Conservation (phyloP, 1,140 invertebrate genomes). For the Hormaphis cornu region DNA sequence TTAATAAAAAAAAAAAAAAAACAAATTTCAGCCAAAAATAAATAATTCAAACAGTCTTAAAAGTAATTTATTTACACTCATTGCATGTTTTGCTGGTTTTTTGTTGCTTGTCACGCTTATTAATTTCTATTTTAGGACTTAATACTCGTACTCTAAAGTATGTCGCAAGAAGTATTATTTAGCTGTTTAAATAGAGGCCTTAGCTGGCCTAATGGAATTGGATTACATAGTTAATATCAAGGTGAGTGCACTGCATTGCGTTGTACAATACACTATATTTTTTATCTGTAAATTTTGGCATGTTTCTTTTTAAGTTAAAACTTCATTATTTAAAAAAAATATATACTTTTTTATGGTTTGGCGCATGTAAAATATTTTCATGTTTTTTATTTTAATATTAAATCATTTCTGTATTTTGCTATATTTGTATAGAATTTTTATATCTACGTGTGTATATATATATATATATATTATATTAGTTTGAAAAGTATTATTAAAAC, state of each 20-base stretch:
- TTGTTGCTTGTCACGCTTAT: constrained; percentile 32
- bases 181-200: constrained; percentile 28
- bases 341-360: constrained; percentile 1
- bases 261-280: constrained; percentile 25
- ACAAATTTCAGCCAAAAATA: not conserved
- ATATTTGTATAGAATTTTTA: not conserved
- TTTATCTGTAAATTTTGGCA: constrained; percentile 14
- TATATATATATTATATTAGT: too few relatives aligned
- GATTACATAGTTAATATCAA: constrained; percentile 27
- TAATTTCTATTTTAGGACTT: constrained; percentile 32
- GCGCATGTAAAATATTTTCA: not conserved
- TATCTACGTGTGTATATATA: not conserved
- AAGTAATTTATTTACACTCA: constrained; percentile 26
- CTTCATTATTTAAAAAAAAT: not conserved
- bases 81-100: constrained; percentile 31
- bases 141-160: constrained; percentile 30
- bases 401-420: too few relatives aligned
- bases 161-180: constrained; percentile 30
- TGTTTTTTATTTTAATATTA: not conserved
- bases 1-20: too few relatives aligned
- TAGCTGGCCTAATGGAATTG: constrained; percentile 30
- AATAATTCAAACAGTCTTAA: not conserved
- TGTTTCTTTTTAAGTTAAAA: constrained; percentile 2
- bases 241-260: constrained; percentile 31
- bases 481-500: too few relatives aligned